A percentile compares a stretch with the other conserved stretches of the same genome.
Conservation (phyloP, 2,797 vertebrate genomes). For the Poeciliopsis turneri region DNA sequence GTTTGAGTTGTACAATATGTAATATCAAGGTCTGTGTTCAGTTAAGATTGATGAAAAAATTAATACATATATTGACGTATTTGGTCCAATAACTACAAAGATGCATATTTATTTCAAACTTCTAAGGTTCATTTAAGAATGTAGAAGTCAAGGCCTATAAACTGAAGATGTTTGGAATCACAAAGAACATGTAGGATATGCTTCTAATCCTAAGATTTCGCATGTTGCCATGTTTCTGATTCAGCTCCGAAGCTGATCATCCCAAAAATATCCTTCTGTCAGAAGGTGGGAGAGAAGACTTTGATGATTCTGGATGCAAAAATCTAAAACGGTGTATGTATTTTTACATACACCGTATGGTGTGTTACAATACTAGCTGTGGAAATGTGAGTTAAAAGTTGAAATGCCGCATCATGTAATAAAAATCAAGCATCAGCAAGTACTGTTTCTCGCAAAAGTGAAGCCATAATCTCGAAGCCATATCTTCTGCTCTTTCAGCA, state of each 20-base stretch:
- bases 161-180: neutral
- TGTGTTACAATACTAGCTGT: neutral
- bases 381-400: neutral
- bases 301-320: neutral
- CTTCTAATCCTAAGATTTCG: neutral
- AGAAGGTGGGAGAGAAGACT: neutral
- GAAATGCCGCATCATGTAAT: neutral
- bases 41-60: neutral
- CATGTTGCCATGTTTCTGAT: neutral
- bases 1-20: neutral
- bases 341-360: neutral
- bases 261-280: neutral
- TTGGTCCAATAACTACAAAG: neutral
- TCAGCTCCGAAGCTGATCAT: neutral
- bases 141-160: neutral
- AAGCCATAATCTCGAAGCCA: neutral
- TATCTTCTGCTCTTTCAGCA: neutral
- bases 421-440: neutral
- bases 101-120: neutral
- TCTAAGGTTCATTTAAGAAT: neutral
- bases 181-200: neutral
- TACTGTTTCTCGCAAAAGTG: neutral
- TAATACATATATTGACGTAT: neutral
- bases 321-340: neutral
- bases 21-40: neutral